Percentiles rank a stretch among this genome's conserved stretches.
phyloP scores from a whole-genome alignment of 1,140 invertebrate genomes.

The Diprion similis region DNA sequence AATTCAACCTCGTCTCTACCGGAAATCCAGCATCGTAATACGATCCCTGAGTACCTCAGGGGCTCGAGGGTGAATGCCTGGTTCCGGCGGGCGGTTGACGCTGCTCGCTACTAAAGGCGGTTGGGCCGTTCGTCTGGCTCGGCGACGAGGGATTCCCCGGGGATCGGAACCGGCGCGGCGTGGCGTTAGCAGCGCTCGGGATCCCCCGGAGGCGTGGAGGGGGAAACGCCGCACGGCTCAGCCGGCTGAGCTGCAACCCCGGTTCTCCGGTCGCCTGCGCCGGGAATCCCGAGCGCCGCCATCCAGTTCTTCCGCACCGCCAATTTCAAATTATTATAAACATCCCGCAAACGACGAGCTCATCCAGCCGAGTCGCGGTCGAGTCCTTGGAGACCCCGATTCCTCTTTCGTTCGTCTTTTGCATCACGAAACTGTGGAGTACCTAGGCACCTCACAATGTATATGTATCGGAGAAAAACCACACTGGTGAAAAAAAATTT shows the following conservation, averaged over 20 bases:
- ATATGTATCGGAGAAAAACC: no score
- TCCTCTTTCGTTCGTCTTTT: no score
- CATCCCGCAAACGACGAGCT: slow-evolving; percentile 2
- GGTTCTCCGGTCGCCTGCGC: no score
- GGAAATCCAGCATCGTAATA: no score
- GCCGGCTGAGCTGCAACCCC: background rate
- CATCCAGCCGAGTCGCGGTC: background rate
- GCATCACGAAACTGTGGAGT: no score
- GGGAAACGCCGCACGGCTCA: no score
- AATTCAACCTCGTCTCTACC: no score
- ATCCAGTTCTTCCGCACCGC: slow-evolving; percentile 2
- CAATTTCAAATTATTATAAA: slow-evolving; percentile 17
- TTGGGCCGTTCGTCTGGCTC: background rate
- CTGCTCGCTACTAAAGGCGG: background rate
- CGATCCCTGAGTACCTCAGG: background rate
- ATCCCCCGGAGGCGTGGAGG: no score
- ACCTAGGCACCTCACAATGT: no score
- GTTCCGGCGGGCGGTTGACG: background rate
- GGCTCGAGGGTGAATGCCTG: background rate
- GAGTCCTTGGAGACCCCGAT: no score
- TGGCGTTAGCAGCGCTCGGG: no score
- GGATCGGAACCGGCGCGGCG: background rate
- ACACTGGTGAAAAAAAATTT: no score
- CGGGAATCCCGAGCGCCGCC: background rate
- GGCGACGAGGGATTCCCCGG: background rate